A percentile compares a stretch with the other conserved stretches of the same genome.
Evolutionary conservation across 2,113 vertebrate species (phyloP).

Genomic region (Hippoglossus stenolepis): DNA sequence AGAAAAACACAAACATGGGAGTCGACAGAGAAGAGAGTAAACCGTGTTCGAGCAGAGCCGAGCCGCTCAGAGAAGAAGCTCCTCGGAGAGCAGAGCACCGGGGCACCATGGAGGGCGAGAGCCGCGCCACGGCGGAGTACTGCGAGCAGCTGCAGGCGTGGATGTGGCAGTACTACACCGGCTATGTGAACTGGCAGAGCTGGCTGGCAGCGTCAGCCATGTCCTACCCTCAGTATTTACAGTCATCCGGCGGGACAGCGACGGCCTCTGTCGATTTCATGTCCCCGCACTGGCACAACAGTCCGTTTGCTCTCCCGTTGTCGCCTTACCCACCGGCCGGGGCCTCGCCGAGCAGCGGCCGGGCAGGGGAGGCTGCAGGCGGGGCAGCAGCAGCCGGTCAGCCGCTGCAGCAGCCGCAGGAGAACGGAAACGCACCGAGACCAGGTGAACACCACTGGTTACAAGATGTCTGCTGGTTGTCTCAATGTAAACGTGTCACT

Average conservation of each 20-base stretch:
- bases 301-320: constrained; percentile 55
- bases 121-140: constrained; percentile 84
- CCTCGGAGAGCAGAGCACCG: not conserved
- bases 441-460: constrained; percentile 46
- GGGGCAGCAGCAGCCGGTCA: constrained; percentile 50
- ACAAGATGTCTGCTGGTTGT: not conserved
- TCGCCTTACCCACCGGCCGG: constrained; percentile 43
- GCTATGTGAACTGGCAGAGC: constrained; percentile 90
- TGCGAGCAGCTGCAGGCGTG: constrained; percentile 91
- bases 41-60: not conserved
- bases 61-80: constrained; percentile 13
- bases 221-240: constrained; percentile 74
- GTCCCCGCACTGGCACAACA: constrained; percentile 61
- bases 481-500: not conserved
- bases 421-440: constrained; percentile 77
- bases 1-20: constrained; percentile 68
- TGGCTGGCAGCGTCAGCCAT: constrained; percentile 79
- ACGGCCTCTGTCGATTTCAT: constrained; percentile 50
- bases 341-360: constrained; percentile 25
- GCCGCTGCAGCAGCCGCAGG: constrained; percentile 59
- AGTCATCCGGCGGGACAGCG: constrained; percentile 44
- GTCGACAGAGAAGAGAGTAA: constrained; percentile 52
- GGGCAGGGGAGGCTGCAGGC: constrained; percentile 47
- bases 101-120: constrained; percentile 2
- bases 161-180: constrained; percentile 96